phyloP scores from a whole-genome alignment of 2,113 vertebrate genomes.

The Fulmarus glacialis region DNA sequence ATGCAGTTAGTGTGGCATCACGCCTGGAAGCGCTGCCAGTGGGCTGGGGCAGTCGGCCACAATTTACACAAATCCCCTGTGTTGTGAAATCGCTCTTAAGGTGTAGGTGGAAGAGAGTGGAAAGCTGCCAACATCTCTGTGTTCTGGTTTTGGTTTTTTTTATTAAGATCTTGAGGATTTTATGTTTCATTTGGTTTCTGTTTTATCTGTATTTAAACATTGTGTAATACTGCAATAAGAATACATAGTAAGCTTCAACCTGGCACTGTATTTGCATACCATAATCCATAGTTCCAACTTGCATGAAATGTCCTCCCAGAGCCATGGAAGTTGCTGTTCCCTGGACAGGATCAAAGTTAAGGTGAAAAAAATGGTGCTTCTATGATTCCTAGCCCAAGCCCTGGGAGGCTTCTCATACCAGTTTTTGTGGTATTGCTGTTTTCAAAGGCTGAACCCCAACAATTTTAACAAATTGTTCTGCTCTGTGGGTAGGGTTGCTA shows the following conservation, averaged over 20 bases:
- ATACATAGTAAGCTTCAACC: neutral
- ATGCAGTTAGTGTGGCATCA: neutral
- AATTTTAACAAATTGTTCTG: slow-evolving; percentile 20
- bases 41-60: neutral
- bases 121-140: neutral
- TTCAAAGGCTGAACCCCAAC: slow-evolving; percentile 3
- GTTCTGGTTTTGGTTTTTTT: neutral
- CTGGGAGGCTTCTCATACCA: neutral
- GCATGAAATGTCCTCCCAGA: neutral
- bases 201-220: neutral
- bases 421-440: neutral
- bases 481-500: slow-evolving; percentile 17
- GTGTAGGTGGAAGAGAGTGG: neutral
- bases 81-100: neutral
- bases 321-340: neutral
- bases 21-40: neutral
- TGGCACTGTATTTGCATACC: accelerated
- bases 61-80: neutral
- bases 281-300: neutral
- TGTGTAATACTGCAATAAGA: neutral
- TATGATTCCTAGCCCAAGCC: neutral
- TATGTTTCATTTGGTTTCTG: neutral
- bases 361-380: neutral
- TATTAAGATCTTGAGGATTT: neutral
- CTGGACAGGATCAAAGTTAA: neutral